phyloP scores from a whole-genome alignment of 2,113 vertebrate species.

The Eudyptes chrysolophus region DNA sequence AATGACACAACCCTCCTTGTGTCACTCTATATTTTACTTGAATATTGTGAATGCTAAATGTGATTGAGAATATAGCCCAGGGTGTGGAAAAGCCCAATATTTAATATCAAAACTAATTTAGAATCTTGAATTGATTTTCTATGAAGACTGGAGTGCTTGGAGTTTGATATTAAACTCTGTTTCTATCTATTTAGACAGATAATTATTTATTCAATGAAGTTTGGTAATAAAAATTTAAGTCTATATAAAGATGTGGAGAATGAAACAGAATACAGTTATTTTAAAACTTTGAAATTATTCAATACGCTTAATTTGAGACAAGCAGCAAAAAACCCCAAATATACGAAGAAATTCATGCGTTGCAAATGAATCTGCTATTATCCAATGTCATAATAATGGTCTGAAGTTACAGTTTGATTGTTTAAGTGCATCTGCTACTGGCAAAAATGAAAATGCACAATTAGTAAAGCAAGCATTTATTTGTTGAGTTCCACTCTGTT shows the following conservation, averaged over 20 bases:
- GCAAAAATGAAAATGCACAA: background rate
- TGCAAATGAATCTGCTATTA: constrained; percentile 12
- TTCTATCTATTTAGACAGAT: background rate
- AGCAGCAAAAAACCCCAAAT: background rate
- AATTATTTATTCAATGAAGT: background rate
- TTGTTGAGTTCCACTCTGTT: background rate
- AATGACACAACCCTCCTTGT: background rate
- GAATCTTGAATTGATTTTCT: background rate
- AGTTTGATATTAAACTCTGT: background rate
- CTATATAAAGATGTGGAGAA: background rate
- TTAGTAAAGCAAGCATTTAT: background rate
- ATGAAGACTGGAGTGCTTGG: background rate
- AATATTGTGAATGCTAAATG: background rate
- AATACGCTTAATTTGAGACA: background rate
- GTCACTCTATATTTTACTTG: background rate
- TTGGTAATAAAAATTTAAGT: background rate
- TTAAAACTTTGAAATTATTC: constrained; percentile 22
- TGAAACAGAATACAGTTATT: background rate
- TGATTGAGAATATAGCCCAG: background rate
- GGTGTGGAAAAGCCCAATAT: background rate
- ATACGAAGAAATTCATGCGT: background rate
- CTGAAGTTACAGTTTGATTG: background rate
- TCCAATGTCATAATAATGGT: background rate
- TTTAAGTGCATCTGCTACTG: constrained; percentile 6
- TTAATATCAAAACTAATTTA: background rate